Conservation (phyloP, 2,888 invertebrate species). For the Palloptera scutellata region DNA sequence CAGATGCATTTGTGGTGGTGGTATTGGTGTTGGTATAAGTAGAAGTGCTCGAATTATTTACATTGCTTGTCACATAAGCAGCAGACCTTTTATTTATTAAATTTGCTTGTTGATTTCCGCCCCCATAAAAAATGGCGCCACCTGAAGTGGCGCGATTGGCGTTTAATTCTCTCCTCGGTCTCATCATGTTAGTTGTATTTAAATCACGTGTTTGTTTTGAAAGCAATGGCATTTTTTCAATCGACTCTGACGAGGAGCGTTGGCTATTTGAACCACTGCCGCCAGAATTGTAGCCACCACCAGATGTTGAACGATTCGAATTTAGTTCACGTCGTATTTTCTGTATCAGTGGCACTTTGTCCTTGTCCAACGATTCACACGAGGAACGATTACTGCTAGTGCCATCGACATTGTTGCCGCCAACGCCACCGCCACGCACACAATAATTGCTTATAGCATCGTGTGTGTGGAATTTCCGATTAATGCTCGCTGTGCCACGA, state of each 20-base stretch:
- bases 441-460: constrained; percentile 56
- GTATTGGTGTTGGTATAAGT: constrained; percentile 25
- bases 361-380: constrained; percentile 47
- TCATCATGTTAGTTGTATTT: constrained; percentile 20
- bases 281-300: constrained; percentile 49
- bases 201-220: constrained; percentile 37
- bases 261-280: constrained; percentile 56
- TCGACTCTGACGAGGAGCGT: constrained; percentile 56
- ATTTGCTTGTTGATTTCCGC: constrained; percentile 31
- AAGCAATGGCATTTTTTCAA: constrained; percentile 53
- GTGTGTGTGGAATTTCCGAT: constrained; percentile 57
- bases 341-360: constrained; percentile 53
- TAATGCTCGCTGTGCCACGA: constrained; percentile 36
- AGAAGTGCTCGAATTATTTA: constrained; percentile 23
- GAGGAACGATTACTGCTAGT: constrained; percentile 44
- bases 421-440: constrained; percentile 16
- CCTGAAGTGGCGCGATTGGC: constrained; percentile 53
- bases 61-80: background rate
- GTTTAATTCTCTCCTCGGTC: constrained; percentile 53
- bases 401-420: background rate
- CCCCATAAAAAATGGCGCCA: constrained; percentile 29
- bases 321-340: constrained; percentile 56
- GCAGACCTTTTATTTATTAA: constrained; percentile 48
- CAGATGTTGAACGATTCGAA: constrained; percentile 52
- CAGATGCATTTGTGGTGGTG: constrained; percentile 28